These are phyloP conservation scores for Byasa hedistus DNA, from an alignment of 2,888 invertebrate genomes.

Conservation along the genomic window DNA sequence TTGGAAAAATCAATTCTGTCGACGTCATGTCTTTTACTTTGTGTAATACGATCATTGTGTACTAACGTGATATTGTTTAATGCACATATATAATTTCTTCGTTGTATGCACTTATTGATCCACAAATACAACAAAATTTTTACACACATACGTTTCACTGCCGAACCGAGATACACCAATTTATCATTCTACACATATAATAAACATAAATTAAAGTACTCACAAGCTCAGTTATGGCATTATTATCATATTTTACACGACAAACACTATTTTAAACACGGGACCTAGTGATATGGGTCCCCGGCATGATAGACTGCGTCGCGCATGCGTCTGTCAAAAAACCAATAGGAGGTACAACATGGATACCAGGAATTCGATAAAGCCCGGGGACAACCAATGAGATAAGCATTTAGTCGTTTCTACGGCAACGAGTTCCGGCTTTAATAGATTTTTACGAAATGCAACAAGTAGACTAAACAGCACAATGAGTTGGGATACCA, in stretches of 20 bases:
- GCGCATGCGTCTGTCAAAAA: conserved; percentile 2
- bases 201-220: conserved; percentile 1
- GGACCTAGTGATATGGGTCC: not conserved
- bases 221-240: not conserved
- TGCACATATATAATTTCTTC: too few species aligned
- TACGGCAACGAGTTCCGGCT: conserved; percentile 2
- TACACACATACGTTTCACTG: too few species aligned
- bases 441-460: conserved; percentile 6
- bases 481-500: too few species aligned
- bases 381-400: not conserved
- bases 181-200: not conserved
- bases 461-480: conserved; percentile 16
- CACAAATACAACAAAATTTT: too few species aligned
- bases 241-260: not conserved
- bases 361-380: not conserved
- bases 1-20: not conserved
- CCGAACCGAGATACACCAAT: conserved; percentile 2
- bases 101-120: too few species aligned
- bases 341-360: not conserved
- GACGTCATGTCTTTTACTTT: not conserved
- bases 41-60: too few species aligned
- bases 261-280: not conserved
- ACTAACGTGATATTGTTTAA: too few species aligned
- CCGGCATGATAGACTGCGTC: not conserved
- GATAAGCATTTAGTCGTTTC: not conserved